phyloP scores from a whole-genome alignment of 2,888 invertebrate genomes.

The Pheosia gnoma region DNA sequence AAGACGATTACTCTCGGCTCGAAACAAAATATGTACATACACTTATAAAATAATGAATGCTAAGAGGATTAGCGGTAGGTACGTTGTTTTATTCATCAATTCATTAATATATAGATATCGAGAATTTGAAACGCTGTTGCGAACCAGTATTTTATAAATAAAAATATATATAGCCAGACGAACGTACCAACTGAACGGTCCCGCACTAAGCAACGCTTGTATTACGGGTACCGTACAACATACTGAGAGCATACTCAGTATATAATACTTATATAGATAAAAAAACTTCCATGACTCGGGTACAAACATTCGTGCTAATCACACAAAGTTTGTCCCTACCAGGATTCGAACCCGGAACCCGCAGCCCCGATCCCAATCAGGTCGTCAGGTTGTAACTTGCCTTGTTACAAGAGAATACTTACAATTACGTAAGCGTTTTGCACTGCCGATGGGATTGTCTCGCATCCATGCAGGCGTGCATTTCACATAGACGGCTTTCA shows the following conservation, averaged over 20 bases:
- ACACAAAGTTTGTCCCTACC: too few relatives aligned
- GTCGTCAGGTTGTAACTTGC: background rate
- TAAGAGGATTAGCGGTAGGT: background rate
- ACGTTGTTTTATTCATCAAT: background rate
- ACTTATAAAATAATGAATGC: conserved; percentile 1
- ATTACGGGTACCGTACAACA: too few relatives aligned
- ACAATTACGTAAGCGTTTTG: conserved; percentile 5
- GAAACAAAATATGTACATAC: conserved; percentile 1
- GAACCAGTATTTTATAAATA: background rate
- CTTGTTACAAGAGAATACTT: background rate
- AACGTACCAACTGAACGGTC: too few relatives aligned
- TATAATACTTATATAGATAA: too few relatives aligned
- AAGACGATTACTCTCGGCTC: background rate
- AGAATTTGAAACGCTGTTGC: background rate
- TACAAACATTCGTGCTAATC: too few relatives aligned
- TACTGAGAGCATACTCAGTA: too few relatives aligned
- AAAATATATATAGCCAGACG: too few relatives aligned
- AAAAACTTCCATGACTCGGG: too few relatives aligned
- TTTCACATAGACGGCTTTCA: conserved; percentile 40
- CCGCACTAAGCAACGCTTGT: too few relatives aligned
- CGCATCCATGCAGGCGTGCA: conserved; percentile 25
- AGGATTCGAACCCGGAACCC: too few relatives aligned
- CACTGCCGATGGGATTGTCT: conserved; percentile 28
- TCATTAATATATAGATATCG: background rate
- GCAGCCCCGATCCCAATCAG: too few relatives aligned